Conservation (phyloP, 2,113 vertebrate species). For the Ameiurus melas region DNA sequence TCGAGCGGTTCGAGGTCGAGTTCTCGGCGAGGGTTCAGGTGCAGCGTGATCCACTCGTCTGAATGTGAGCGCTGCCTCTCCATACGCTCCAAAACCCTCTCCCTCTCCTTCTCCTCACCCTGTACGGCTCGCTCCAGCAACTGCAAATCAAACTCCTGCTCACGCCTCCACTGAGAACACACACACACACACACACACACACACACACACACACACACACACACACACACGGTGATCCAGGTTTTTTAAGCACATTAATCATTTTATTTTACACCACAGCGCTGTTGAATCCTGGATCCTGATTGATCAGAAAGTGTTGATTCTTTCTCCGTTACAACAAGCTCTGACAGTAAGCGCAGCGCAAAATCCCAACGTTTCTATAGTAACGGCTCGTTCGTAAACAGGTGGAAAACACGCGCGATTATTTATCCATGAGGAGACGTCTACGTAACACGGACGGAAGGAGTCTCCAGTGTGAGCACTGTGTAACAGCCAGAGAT, state of each 20-base stretch:
- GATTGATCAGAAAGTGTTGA: neutral
- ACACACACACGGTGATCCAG: neutral
- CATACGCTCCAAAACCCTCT: slow-evolving; percentile 70
- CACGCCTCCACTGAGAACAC: slow-evolving; percentile 88
- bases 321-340: neutral
- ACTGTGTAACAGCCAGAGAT: neutral
- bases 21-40: slow-evolving; percentile 75
- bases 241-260: neutral
- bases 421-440: too few species aligned
- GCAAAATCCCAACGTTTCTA: neutral
- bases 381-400: neutral
- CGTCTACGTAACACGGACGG: neutral
- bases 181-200: slow-evolving; percentile 70
- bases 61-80: slow-evolving; percentile 73
- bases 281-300: neutral
- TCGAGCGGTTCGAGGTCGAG: slow-evolving; percentile 87
- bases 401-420: too few species aligned
- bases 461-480: neutral
- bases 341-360: neutral
- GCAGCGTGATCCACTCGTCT: slow-evolving; percentile 85
- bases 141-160: slow-evolving; percentile 99
- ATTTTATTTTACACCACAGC: neutral
- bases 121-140: slow-evolving; percentile 87
- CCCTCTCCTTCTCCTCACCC: slow-evolving; percentile 84
- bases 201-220: neutral